phyloP scores from a whole-genome alignment of 2,113 vertebrate genomes.

The Athene cunicularia region DNA sequence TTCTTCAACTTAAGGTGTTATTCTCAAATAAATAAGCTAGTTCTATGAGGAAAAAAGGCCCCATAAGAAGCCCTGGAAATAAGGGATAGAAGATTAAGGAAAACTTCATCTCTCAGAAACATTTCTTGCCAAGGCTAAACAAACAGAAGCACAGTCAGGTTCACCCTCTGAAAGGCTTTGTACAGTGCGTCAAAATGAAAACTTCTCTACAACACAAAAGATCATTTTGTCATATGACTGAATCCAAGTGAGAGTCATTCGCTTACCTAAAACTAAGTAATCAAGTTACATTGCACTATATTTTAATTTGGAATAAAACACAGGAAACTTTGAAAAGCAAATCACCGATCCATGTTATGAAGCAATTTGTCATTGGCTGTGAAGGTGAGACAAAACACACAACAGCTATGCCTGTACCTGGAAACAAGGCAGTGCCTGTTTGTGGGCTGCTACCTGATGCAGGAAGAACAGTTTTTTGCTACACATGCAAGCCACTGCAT shows the following conservation, averaged over 20 bases:
- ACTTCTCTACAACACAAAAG: background rate
- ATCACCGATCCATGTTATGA: background rate
- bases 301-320: background rate
- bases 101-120: background rate
- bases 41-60: background rate
- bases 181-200: background rate
- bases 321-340: background rate
- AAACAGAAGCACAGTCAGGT: background rate
- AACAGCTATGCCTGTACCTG: background rate
- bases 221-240: background rate
- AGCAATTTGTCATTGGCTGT: background rate
- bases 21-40: background rate
- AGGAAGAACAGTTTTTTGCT: background rate
- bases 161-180: background rate
- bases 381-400: background rate
- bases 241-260: background rate
- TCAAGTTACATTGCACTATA: background rate
- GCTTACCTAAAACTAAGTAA: background rate
- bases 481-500: rapidly evolving
- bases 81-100: background rate
- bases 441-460: background rate
- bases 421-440: background rate
- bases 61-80: background rate
- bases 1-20: background rate
- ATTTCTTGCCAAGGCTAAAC: background rate